Evolutionary conservation across 2,888 invertebrate species (phyloP).

Genomic region (Chymomyza procnemis): DNA sequence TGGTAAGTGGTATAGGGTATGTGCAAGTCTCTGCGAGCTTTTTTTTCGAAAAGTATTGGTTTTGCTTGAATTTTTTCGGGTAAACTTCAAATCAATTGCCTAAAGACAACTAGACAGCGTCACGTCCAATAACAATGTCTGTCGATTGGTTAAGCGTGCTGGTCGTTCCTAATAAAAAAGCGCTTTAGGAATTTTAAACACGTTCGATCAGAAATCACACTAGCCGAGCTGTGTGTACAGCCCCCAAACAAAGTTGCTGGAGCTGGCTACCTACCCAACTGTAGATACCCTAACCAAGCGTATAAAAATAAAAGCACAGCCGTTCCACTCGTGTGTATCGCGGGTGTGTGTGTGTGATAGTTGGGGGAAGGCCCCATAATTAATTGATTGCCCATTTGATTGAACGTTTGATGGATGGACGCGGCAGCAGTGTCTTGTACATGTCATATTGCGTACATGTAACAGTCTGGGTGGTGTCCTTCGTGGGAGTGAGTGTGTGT

Average conservation of each 20-base stretch:
- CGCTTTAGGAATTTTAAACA: no score
- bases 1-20: no score
- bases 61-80: background rate
- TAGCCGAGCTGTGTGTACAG: no score
- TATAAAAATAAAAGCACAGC: background rate
- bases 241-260: no score
- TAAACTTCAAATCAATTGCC: background rate
- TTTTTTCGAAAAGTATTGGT: no score
- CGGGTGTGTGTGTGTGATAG: no score
- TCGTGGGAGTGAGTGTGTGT: no score
- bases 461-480: background rate
- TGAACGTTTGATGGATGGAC: conserved; percentile 60
- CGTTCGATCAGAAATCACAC: no score
- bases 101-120: background rate
- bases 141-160: no score
- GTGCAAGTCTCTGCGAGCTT: no score
- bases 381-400: conserved; percentile 67
- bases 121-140: background rate
- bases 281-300: background rate
- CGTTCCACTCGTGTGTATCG: conserved; percentile 11
- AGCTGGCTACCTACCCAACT: background rate
- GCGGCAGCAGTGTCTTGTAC: conserved; percentile 2
- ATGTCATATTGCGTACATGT: background rate
- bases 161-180: no score
- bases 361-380: conserved; percentile 39